phyloP scores from a whole-genome alignment of 2,797 vertebrate genomes.

The Myoxocephalus aenaeus region DNA sequence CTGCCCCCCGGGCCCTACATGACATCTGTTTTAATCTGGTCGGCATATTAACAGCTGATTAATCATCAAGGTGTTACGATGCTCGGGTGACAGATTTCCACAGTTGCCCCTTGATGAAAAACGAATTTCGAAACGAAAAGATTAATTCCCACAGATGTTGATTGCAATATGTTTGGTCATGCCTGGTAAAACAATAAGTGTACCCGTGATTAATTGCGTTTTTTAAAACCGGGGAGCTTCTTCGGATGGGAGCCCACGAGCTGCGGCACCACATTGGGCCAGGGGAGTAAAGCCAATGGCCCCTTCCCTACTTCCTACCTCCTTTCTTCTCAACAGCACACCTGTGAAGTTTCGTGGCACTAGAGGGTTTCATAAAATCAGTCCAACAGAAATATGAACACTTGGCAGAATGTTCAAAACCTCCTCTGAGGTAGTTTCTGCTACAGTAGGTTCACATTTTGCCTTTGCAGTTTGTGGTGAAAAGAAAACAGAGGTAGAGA shows the following conservation, averaged over 20 bases:
- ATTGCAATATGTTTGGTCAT: constrained; percentile 8
- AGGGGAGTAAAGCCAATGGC: background rate
- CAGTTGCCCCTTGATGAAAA: constrained; percentile 11
- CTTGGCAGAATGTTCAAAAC: no score
- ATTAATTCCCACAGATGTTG: background rate
- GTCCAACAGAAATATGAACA: no score
- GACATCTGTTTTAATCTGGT: constrained; percentile 17
- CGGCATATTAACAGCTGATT: constrained; percentile 21
- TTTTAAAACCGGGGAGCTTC: background rate
- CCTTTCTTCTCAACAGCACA: background rate
- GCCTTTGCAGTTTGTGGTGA: no score
- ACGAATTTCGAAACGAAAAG: background rate
- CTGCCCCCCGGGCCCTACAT: background rate
- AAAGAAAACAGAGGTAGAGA: background rate
- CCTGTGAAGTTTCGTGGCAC: background rate
- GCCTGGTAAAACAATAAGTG: constrained; percentile 1
- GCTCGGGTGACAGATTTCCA: background rate
- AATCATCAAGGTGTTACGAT: constrained; percentile 3
- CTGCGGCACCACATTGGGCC: background rate
- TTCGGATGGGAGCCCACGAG: background rate
- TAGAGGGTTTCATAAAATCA: no score
- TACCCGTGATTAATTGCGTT: constrained; percentile 9
- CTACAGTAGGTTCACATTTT: no score
- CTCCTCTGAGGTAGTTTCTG: no score
- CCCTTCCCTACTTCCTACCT: background rate